A percentile compares a stretch with the other conserved stretches of the same genome.
phyloP scores from a whole-genome alignment of 2,888 invertebrate species.

The Phengaris alcon region DNA sequence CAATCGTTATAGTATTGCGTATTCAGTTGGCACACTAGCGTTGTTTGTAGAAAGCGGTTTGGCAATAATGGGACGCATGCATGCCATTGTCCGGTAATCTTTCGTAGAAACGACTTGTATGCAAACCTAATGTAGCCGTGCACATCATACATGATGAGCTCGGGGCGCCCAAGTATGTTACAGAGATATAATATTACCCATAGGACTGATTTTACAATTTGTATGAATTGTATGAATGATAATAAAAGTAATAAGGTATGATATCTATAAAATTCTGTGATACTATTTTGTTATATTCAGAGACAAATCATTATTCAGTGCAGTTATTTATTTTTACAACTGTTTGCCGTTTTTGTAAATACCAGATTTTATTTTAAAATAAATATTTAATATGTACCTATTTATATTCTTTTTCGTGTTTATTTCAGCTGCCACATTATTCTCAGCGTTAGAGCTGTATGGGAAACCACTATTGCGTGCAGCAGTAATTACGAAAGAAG shows the following conservation, averaged over 20 bases:
- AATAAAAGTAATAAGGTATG: neutral
- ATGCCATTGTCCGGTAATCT: conserved; percentile 73
- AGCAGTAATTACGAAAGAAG: conserved; percentile 72
- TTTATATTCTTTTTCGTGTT: neutral
- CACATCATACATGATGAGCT: conserved; percentile 51
- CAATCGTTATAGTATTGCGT: conserved; percentile 50
- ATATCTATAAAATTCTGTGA: neutral
- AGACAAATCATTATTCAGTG: too few species aligned
- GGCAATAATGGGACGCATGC: conserved; percentile 68
- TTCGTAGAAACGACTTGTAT: conserved; percentile 72
- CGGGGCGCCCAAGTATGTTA: conserved; percentile 32
- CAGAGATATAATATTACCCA: neutral
- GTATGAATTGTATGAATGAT: neutral
- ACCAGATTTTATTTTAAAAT: too few species aligned
- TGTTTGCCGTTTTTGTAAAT: too few species aligned
- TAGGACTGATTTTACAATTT: neutral
- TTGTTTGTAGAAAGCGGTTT: conserved; percentile 77
- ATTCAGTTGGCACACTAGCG: conserved; percentile 57
- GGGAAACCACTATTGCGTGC: conserved; percentile 79
- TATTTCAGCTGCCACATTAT: conserved; percentile 75
- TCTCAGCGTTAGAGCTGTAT: conserved; percentile 82
- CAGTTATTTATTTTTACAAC: too few species aligned
- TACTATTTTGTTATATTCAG: neutral
- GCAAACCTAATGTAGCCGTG: conserved; percentile 63
- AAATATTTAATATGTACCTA: too few species aligned